Percentiles rank a stretch among this genome's conserved stretches.
phyloP scores from a whole-genome alignment of 2,113 vertebrate species.

The Pimephales promelas region DNA sequence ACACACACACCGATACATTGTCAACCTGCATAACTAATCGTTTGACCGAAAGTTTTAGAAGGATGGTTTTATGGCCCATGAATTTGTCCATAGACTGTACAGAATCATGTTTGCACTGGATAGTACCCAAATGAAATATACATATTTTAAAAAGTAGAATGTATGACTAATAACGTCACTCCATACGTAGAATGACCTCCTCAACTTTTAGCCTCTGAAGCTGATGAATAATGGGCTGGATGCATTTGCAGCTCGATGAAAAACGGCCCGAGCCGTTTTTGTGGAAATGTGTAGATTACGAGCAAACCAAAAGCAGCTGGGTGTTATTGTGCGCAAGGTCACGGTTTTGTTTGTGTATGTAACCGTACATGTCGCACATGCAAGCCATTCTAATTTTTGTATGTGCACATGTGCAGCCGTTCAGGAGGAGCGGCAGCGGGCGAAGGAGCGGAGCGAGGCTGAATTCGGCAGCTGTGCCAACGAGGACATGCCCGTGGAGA shows the following conservation, averaged over 20 bases:
- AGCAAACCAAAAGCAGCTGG: conserved; percentile 54
- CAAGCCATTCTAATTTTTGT: conserved; percentile 38
- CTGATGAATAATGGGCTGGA: conserved; percentile 46
- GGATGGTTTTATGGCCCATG: conserved; percentile 28
- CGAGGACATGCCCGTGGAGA: conserved; percentile 99
- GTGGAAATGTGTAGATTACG: conserved; percentile 45
- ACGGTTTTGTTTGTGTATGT: conserved; percentile 4
- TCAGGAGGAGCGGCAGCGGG: conserved; percentile 95
- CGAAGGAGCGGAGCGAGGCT: conserved; percentile 88
- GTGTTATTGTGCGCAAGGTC: conserved; percentile 28
- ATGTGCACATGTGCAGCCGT: conserved; percentile 78
- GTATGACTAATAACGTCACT: neutral
- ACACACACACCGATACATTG: neutral
- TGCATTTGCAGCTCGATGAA: conserved; percentile 32
- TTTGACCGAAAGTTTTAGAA: neutral
- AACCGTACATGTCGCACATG: conserved; percentile 19
- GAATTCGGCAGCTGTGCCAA: conserved; percentile 90
- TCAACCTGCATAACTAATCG: conserved; percentile 44
- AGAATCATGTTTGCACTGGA: conserved; percentile 43
- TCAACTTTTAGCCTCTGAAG: conserved; percentile 43
- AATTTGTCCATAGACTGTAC: conserved; percentile 22
- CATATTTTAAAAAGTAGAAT: neutral
- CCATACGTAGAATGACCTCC: conserved; percentile 39
- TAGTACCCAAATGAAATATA: conserved; percentile 40
- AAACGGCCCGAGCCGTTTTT: conserved; percentile 47